These are phyloP conservation scores for Nephrotoma flavescens DNA, from an alignment of 2,888 invertebrate genomes.

Conservation along the genomic window DNA sequence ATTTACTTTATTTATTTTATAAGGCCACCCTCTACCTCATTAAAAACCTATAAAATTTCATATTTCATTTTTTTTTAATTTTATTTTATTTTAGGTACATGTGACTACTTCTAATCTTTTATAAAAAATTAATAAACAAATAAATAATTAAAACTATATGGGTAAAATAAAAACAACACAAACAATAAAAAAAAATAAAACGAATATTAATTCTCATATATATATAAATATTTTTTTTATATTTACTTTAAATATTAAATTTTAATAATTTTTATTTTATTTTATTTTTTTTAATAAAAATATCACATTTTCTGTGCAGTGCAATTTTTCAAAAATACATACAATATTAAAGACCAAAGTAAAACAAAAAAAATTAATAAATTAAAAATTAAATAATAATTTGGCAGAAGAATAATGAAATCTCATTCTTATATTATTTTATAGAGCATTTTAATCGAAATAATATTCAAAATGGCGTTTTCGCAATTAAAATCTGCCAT, in stretches of 20 bases:
- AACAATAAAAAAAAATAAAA: neutral
- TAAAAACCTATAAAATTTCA: neutral
- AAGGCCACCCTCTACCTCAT: neutral
- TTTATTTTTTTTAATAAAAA: slow-evolving; percentile 8
- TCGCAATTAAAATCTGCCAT: neutral
- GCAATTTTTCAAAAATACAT: slow-evolving; percentile 3
- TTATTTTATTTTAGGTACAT: slow-evolving; percentile 13
- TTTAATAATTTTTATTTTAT: slow-evolving; percentile 4
- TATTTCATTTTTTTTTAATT: neutral
- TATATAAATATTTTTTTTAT: neutral
- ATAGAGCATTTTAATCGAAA: neutral
- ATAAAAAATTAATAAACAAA: neutral
- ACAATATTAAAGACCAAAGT: neutral
- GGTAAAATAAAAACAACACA: neutral
- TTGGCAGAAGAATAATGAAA: neutral
- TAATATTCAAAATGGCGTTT: neutral
- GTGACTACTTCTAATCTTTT: slow-evolving; percentile 12
- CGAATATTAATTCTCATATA: neutral
- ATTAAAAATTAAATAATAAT: neutral
- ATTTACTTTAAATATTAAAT: neutral
- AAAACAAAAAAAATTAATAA: neutral
- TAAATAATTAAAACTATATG: neutral
- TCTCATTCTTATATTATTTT: neutral
- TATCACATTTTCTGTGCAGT: slow-evolving; percentile 10
- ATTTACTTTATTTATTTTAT: neutral